These are phyloP conservation scores for Fringilla coelebs DNA, from an alignment of 2,797 vertebrate genomes.

Conservation along the genomic window DNA sequence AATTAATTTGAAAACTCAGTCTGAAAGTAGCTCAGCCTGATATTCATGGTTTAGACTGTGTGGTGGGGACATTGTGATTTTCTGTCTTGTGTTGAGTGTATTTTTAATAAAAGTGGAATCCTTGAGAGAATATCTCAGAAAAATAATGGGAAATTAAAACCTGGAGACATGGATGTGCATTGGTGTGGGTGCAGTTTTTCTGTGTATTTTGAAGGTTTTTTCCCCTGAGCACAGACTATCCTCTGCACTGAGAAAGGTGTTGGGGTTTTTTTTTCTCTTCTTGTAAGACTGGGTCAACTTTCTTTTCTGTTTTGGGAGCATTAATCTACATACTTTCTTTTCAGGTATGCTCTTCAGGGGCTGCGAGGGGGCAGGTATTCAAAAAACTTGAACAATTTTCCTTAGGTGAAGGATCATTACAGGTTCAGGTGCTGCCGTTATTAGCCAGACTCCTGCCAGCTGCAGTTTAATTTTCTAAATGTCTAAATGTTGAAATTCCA, in stretches of 20 bases:
- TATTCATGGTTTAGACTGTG: neutral
- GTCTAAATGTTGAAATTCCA: neutral
- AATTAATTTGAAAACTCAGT: neutral
- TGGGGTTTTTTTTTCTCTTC: neutral
- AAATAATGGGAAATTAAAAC: neutral
- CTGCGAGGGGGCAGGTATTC: slow-evolving; percentile 3
- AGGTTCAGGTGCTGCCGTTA: neutral
- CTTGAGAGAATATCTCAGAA: neutral
- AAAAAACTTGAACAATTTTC: slow-evolving; percentile 54
- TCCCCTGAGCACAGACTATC: neutral
- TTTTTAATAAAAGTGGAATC: neutral
- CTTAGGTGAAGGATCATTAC: slow-evolving; percentile 30
- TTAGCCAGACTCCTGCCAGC: neutral
- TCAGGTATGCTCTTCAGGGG: slow-evolving; percentile 43
- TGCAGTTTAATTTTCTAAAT: neutral
- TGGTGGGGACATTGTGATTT: neutral
- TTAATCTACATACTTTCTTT: slow-evolving; percentile 20
- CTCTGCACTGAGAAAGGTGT: neutral
- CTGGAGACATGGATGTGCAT: neutral
- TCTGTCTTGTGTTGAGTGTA: neutral
- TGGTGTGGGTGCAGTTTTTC: neutral
- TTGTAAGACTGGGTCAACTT: neutral
- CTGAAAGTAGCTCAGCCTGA: neutral
- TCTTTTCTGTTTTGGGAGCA: neutral
- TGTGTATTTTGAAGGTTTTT: neutral